These are phyloP conservation scores for Oplegnathus fasciatus DNA, from an alignment of 2,113 vertebrate species.

Conservation along the genomic window DNA sequence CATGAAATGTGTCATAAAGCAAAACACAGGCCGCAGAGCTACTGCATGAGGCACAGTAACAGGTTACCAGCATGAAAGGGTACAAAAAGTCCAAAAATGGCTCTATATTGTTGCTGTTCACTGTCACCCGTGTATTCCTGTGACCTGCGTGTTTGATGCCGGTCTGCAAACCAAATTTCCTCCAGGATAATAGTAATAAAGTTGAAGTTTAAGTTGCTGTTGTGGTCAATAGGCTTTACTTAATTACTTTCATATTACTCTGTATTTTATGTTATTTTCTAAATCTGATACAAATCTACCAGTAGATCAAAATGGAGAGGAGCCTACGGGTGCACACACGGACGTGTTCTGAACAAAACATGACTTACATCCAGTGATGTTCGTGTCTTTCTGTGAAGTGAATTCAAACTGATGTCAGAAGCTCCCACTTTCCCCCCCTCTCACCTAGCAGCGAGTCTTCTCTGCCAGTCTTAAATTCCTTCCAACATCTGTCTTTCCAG, in stretches of 20 bases:
- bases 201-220: neutral
- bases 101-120: neutral
- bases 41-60: neutral
- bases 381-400: constrained; percentile 3
- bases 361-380: neutral
- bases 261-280: neutral
- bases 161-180: neutral
- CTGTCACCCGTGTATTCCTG: neutral
- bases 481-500: constrained; percentile 24
- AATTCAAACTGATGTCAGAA: constrained; percentile 5
- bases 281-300: neutral
- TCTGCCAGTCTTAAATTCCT: neutral
- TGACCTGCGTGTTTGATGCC: neutral
- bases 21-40: neutral
- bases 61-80: neutral
- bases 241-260: neutral
- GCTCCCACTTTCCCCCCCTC: constrained; percentile 2
- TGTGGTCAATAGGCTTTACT: neutral
- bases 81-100: neutral
- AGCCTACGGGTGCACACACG: neutral
- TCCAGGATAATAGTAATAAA: neutral
- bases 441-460: neutral
- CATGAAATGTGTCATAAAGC: constrained; percentile 20
- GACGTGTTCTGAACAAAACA: neutral
- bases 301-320: neutral